Evolutionary conservation across 2,797 vertebrate species (phyloP), one percentile per base, ranked within the genome.

Genomic region (Gambusia yucatana): DNA sequence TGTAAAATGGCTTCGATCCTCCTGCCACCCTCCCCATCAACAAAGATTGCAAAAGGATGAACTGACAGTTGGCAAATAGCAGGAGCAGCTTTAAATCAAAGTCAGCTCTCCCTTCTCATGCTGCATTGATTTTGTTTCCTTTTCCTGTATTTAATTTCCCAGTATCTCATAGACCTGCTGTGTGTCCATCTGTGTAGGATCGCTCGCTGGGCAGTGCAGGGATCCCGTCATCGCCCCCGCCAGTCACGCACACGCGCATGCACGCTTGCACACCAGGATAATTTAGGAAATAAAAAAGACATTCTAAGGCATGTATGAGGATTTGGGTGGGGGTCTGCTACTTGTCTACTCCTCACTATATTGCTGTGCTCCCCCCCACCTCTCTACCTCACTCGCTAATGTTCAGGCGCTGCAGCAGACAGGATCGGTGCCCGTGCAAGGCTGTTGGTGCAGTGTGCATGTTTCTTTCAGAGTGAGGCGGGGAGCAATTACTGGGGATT

Each of bases 121-220:
- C 88, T 81, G 84, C 91, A 94, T 91, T 92, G 92, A 94, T 93
- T 94, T 90, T 73, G 91, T 90, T 92, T 91, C 87, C 78, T 91
- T 92, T 93, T 87, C 77, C 87, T 85, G 91, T 90, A 90, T 95
- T 93, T 93, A 84, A 91, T 94, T 93, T 93, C 88, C 89, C 88
- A 75, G 82, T 73, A 83, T 91, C 83, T 91, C 86, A 87, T 82
- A 78, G 78, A 90, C 87, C 88, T 88, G 87, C 92, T 88, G 91
- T 75, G 90, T 82, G 85, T 89, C 90, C 90, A 89, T 91, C 90
- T 93, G 90, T 80, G 82, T 90, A 88, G 82, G 84, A 88, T 82
- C 47, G 72, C 78, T 82, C 44, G 59, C 79, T 78, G 59, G 71
- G 86, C 83, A 90, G 81, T 82, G 84, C 73, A 83, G 85, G 86